Conservation (phyloP, 2,797 vertebrate genomes). For the Peromyscus melanophrys region DNA sequence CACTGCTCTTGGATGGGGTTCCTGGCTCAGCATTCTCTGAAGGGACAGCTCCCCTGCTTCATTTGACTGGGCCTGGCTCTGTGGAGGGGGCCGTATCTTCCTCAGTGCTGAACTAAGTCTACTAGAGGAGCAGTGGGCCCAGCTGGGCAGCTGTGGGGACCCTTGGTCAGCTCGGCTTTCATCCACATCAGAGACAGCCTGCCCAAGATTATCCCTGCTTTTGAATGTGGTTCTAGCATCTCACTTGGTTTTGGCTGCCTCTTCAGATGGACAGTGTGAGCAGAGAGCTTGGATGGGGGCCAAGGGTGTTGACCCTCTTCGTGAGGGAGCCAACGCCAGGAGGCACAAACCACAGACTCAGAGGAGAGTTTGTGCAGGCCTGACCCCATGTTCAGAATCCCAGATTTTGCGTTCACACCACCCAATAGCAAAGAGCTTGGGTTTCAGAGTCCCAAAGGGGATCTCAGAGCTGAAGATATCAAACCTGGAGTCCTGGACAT, state of each 20-base stretch:
- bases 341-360: conserved; percentile 69
- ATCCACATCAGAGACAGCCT: conserved; percentile 83
- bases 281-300: conserved; percentile 85
- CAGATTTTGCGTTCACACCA: conserved; percentile 20
- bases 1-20: neutral
- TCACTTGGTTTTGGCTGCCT: conserved; percentile 86
- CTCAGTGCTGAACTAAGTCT: conserved; percentile 72
- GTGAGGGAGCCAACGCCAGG: conserved; percentile 77
- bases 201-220: conserved; percentile 81
- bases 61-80: conserved; percentile 7
- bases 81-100: conserved; percentile 51
- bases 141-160: conserved; percentile 80
- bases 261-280: conserved; percentile 85
- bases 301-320: conserved; percentile 83
- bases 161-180: conserved; percentile 86
- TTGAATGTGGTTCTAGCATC: conserved; percentile 83
- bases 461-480: conserved; percentile 17
- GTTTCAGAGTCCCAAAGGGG: conserved; percentile 22
- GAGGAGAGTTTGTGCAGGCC: conserved; percentile 28
- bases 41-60: conserved; percentile 1
- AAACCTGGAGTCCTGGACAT: neutral
- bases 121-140: conserved; percentile 10
- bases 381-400: neutral
- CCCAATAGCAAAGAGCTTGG: conserved; percentile 42
- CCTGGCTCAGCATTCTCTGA: neutral